phyloP scores from a whole-genome alignment of 2,113 vertebrate species.

The Petrocephalus zakoni region DNA sequence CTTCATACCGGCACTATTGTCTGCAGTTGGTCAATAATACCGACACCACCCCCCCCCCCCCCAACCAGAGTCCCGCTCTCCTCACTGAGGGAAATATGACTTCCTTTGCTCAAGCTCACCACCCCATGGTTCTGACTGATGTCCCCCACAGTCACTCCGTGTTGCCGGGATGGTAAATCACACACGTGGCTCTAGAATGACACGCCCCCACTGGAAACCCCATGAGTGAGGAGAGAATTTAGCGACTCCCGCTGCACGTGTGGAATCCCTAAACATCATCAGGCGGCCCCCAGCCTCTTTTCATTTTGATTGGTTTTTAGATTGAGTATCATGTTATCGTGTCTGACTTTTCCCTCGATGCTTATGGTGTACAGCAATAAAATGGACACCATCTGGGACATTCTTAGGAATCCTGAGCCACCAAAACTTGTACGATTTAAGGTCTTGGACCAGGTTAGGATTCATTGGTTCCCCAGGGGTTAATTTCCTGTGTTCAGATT shows the following conservation, averaged over 20 bases:
- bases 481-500: not conserved
- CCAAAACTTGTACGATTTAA: not conserved
- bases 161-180: not conserved
- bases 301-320: not conserved
- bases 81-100: conserved; percentile 7
- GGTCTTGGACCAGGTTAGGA: not conserved
- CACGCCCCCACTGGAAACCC: not conserved
- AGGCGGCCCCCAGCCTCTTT: not conserved
- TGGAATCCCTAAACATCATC: not conserved
- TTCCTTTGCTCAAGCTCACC: not conserved
- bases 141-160: not conserved
- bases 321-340: not conserved
- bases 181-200: not conserved
- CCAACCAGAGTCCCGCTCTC: not conserved
- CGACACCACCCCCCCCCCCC: not conserved
- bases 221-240: not conserved
- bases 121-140: not conserved
- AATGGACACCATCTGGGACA: not conserved
- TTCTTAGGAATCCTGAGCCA: not conserved
- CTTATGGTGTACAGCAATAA: not conserved
- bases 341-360: not conserved
- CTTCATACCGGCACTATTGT: not conserved
- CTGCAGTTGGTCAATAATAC: not conserved
- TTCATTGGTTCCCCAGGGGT: not conserved
- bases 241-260: not conserved